A percentile compares a stretch with the other conserved stretches of the same genome.
phyloP scores from a whole-genome alignment of 1,140 invertebrate genomes.

The Pseudomyrmex concolor region DNA sequence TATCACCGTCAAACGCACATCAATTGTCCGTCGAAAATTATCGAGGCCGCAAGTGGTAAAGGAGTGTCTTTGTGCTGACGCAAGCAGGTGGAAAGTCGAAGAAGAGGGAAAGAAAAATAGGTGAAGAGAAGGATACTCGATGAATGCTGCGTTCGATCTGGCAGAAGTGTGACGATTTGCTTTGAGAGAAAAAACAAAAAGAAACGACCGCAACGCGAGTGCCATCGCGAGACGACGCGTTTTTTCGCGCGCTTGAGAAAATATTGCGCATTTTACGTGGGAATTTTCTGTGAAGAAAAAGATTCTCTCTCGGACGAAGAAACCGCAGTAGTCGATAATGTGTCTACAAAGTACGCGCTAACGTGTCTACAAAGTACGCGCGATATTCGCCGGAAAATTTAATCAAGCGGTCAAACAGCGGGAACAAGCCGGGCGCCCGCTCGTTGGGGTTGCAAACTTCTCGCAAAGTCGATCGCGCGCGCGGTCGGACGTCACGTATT shows the following conservation, averaged over 20 bases:
- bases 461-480: conserved; percentile 17
- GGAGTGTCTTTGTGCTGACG: neutral
- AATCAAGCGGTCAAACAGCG: conserved; percentile 53
- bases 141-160: neutral
- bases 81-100: neutral
- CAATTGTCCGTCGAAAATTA: neutral
- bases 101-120: neutral
- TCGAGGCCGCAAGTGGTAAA: neutral
- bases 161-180: too few species aligned
- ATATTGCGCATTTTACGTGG: conserved; percentile 17
- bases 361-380: conserved; percentile 38
- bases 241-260: neutral
- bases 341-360: too few species aligned
- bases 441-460: conserved; percentile 35
- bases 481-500: conserved; percentile 28
- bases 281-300: neutral
- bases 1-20: neutral
- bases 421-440: conserved; percentile 30
- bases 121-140: neutral
- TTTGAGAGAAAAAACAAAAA: too few species aligned
- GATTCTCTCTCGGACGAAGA: neutral
- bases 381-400: conserved; percentile 55
- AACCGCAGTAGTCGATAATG: conserved; percentile 42
- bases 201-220: neutral
- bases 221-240: neutral